Base-by-base conservation (phyloP, 2,113 vertebrate genomes). In the Theristicus caerulescens region DNA sequence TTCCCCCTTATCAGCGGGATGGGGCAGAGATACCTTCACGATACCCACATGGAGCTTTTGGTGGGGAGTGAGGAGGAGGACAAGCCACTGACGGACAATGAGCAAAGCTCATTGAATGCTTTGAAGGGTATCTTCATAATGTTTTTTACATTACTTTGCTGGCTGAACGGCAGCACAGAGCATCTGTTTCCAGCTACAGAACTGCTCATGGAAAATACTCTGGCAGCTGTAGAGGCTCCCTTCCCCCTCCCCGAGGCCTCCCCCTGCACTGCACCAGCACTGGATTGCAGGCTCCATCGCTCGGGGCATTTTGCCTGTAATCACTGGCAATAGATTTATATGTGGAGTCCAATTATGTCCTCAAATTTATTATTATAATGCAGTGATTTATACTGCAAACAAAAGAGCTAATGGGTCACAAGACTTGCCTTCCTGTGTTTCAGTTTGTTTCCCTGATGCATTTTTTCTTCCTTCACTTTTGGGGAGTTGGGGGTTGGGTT, bases 171-270 rank as follows among this genome's bases (percentile, higher is more conserved):
- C 95, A 97, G 96, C 80, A 76, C 36, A 42, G 71, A 98, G 97
- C 98, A 98, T 98, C 98, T 98, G 98, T 98, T 99, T 99, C 97
- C 97, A 97, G 98, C 98, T 97, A 98, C 86, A 91, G 94, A 97
- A 94, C 81, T 91, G 87, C 96, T 97, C 84, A 90, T 98, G 98
- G 98, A 98, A 98, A 99, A 98, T 97, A 91, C 96, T 96, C 97
- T 97, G 97, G 97, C 80, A 51, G 93, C 86, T 69, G 80, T 81
- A 94, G 71, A 85, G 93, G 21, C 17, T 91, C 69, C 57, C 58
- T 66, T 65, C 42, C 58, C 61, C 49, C 34, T 17, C 36, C 79
- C 86, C 1, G 3, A n/a, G 36, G 84, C 36, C 69, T 93, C 79
- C 80, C 96, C 94, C 84, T 19, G 86, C 87, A 94, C 94, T 74